Evolutionary conservation across 2,888 invertebrate species (phyloP).

Genomic region (Dusona sp.): DNA sequence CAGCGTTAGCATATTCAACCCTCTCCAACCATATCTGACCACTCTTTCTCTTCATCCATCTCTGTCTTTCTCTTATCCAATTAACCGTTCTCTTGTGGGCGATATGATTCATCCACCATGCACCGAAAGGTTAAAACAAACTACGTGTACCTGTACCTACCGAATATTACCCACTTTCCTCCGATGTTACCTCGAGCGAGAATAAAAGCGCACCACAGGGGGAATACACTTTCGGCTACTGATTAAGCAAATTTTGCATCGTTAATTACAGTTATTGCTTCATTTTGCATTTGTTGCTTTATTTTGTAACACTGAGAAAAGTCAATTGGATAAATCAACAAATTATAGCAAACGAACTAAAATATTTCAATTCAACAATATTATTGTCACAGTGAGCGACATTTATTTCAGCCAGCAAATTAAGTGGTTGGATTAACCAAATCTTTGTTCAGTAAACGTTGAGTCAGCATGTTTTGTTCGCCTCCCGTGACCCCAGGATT

Average conservation of each 20-base stretch:
- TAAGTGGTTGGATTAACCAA: too few species aligned
- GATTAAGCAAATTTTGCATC: constrained; percentile 8
- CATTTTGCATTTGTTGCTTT: too few species aligned
- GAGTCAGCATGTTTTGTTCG: too few species aligned
- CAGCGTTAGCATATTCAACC: constrained; percentile 40
- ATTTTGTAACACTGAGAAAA: too few species aligned
- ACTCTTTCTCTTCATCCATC: constrained; percentile 1
- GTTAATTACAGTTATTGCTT: background rate
- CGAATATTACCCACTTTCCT: constrained; percentile 8
- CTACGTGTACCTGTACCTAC: constrained; percentile 19
- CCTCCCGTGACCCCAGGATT: too few species aligned
- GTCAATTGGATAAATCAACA: too few species aligned
- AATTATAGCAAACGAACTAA: too few species aligned
- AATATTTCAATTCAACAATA: too few species aligned
- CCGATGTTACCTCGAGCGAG: constrained; percentile 22
- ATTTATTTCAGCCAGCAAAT: too few species aligned
- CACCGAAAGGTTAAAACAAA: constrained; percentile 31
- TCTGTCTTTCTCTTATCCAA: constrained; percentile 68
- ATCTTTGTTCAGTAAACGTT: too few species aligned
- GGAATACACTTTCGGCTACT: constrained; percentile 6
- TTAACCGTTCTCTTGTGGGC: constrained; percentile 70
- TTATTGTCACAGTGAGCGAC: too few species aligned
- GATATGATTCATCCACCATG: constrained; percentile 61
- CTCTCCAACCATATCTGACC: constrained; percentile 9
- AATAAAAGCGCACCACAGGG: constrained; percentile 3